Base-by-base conservation (phyloP, 2,888 invertebrate genomes). In the Scaptomyza polygonia region DNA sequence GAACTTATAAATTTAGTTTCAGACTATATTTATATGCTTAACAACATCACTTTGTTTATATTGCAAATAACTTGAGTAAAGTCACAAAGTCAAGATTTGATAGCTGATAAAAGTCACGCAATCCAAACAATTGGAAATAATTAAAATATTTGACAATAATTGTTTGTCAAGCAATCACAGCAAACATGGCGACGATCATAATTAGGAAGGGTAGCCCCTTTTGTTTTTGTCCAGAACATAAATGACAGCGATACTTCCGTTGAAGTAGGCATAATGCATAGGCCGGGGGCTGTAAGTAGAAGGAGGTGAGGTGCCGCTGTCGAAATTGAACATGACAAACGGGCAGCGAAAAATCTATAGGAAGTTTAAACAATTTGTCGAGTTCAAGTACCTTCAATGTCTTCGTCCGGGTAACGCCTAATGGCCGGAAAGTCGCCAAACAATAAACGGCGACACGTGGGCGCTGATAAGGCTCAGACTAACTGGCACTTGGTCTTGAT, bases 141-240 rank as follows among this genome's bases (percentile, higher is more conserved):
- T 88, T 88, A 77, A 84, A 88, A 86, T 84, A 83, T 83, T 83
- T 73, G 75, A 49, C 83, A 86, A 84, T 77, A 9, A 67, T 59
- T n/a, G n/a, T n/a, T n/a, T n/a, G n/a, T n/a, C n/a, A n/a, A 44
- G 43, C 47, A 57, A 47, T 39, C 56, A 47, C 56, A 48, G 52
- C 72, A 71, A 71, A 59, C 59, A 74, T 74, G 73, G 72, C 67
- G 63, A 34, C 65, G 56, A 76, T 73, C 77, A 73, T 61, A 73
- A 73, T 73, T 70, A 65, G 71, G 49, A n/a, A 62, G 39, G 11
- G 40, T 52, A 51, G 30, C 42, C 30, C 36, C 54, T 73, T 9
- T 21, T 21, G 3, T 21, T 21, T 21, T 49, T 49, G 74, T 73
- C 48, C 47, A 67, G 56, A 78, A 71, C 39, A 82, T 77, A 87